phyloP scores from a whole-genome alignment of 2,113 vertebrate genomes.

The Serinus canaria region DNA sequence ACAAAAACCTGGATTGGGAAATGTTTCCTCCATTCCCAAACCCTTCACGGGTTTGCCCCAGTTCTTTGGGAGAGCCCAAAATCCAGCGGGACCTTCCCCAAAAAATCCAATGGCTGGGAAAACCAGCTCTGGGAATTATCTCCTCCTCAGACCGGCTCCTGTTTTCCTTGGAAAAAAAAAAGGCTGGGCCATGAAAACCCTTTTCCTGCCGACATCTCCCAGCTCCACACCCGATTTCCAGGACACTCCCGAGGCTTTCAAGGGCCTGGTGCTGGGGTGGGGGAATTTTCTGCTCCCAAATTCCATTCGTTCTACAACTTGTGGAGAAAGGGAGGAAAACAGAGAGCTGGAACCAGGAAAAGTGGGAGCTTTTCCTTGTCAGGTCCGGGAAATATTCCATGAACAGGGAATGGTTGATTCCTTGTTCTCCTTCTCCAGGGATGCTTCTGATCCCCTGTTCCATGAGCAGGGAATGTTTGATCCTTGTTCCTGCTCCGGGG shows the following conservation, averaged over 20 bases:
- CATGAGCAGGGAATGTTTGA: background rate
- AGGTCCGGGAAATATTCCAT: fast-evolving
- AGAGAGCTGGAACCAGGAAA: background rate
- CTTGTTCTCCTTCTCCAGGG: background rate
- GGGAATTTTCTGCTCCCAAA: constrained; percentile 62
- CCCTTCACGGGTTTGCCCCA: fast-evolving
- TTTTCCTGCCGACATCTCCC: background rate
- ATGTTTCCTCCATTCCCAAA: fast-evolving
- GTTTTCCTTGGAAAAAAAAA: background rate
- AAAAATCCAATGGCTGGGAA: background rate
- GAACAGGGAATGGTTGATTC: background rate
- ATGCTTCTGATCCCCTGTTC: fast-evolving
- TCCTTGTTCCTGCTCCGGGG: background rate
- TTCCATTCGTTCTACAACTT: constrained; percentile 53
- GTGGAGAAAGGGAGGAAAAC: background rate
- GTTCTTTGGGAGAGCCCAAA: background rate
- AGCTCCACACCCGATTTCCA: constrained; percentile 28
- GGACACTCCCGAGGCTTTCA: background rate
- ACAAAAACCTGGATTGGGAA: background rate
- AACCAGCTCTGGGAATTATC: background rate
- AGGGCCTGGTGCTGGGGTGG: background rate
- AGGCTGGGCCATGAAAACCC: background rate
- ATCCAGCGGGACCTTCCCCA: background rate
- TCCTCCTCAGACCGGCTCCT: background rate
- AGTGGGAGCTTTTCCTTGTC: fast-evolving